Evolutionary conservation across 2,113 vertebrate genomes (phyloP).

Genomic region (Phalacrocorax aristotelis): DNA sequence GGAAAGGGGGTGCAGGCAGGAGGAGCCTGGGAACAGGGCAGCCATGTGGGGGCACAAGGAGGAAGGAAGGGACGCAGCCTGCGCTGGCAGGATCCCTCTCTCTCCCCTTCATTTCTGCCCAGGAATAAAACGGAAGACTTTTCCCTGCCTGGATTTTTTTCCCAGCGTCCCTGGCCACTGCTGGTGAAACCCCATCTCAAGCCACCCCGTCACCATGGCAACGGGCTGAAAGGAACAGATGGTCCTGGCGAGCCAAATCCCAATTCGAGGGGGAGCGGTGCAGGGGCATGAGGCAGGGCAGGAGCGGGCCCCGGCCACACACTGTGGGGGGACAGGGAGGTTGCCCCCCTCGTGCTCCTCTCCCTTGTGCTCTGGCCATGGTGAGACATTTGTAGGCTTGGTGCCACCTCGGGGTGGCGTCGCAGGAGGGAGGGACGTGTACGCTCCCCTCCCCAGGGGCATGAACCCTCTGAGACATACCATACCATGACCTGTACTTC

Average conservation of each 20-base stretch:
- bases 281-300: background rate
- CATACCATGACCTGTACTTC: background rate
- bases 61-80: background rate
- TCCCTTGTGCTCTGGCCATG: accelerated
- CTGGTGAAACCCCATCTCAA: slow-evolving; percentile 71
- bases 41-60: background rate
- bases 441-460: background rate
- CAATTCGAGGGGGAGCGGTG: slow-evolving; percentile 6
- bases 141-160: background rate
- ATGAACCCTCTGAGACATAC: background rate
- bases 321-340: background rate
- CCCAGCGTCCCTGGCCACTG: slow-evolving; percentile 55
- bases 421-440: accelerated
- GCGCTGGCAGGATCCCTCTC: background rate
- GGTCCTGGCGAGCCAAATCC: slow-evolving; percentile 71
- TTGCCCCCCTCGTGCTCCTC: background rate
- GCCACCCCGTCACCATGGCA: slow-evolving; percentile 72
- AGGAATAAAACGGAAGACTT: background rate
- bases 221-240: slow-evolving; percentile 75
- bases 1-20: background rate
- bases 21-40: background rate
- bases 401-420: background rate
- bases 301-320: accelerated
- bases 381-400: accelerated
- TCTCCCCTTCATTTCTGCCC: background rate